phyloP scores from a whole-genome alignment of 2,888 invertebrate genomes.

The Agrochola macilenta region DNA sequence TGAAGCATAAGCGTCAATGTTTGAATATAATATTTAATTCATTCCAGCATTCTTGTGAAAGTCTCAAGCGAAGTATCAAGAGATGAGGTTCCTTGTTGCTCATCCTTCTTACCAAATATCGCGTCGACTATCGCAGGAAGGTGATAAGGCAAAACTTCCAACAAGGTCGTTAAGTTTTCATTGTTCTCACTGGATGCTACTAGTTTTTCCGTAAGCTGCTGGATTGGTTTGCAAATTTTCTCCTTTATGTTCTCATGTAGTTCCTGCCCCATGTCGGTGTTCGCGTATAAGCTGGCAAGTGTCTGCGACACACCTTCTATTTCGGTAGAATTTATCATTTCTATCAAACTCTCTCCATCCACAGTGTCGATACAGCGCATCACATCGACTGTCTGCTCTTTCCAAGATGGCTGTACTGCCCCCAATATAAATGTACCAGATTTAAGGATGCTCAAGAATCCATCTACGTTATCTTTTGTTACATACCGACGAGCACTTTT shows the following conservation, averaged over 20 bases:
- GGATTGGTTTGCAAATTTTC: conserved; percentile 46
- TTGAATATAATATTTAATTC: background rate
- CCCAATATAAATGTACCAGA: conserved; percentile 50
- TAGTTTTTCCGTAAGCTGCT: conserved; percentile 1
- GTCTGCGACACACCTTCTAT: conserved; percentile 37
- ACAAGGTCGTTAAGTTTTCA: conserved; percentile 50
- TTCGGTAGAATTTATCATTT: conserved; percentile 49
- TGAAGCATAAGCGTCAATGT: background rate
- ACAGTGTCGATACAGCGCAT: conserved; percentile 52
- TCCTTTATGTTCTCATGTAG: conserved; percentile 42
- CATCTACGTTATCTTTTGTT: conserved; percentile 59
- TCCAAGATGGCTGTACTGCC: conserved; percentile 52
- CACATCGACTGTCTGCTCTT: conserved; percentile 42
- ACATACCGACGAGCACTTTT: conserved; percentile 55
- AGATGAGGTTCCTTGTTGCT: conserved; percentile 29
- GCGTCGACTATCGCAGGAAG: conserved; percentile 47
- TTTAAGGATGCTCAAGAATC: conserved; percentile 53
- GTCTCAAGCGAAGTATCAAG: conserved; percentile 6
- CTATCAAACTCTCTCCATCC: conserved; percentile 50
- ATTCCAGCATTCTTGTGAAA: conserved; percentile 3
- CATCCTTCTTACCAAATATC: conserved; percentile 20
- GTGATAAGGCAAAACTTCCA: conserved; percentile 51
- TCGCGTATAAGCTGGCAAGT: conserved; percentile 19
- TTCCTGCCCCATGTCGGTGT: conserved; percentile 33
- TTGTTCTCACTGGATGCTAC: conserved; percentile 45